phyloP scores from a whole-genome alignment of 2,113 vertebrate species.

The Clupea harengus region DNA sequence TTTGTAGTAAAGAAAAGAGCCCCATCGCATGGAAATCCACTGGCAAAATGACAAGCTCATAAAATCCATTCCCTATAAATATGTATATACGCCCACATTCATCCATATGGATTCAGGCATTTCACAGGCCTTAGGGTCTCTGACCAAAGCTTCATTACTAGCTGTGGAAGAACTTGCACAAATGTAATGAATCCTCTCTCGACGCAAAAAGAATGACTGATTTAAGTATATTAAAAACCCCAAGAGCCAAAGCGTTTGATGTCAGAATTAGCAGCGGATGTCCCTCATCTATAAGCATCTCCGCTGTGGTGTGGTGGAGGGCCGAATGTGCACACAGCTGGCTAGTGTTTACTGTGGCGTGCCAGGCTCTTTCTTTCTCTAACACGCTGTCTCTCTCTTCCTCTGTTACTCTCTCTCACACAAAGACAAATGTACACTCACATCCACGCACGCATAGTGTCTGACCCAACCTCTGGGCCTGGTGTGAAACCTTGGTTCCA shows the following conservation, averaged over 20 bases:
- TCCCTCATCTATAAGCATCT: conserved; percentile 10
- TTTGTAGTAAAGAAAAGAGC: not conserved
- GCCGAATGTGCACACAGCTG: conserved; percentile 45
- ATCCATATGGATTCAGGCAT: conserved; percentile 15
- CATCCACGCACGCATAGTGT: not conserved
- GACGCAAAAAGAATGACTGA: conserved; percentile 1
- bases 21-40: not conserved
- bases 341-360: conserved; percentile 63
- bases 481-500: not conserved
- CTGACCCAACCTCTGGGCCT: not conserved
- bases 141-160: not conserved
- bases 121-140: not conserved
- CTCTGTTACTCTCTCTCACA: not conserved
- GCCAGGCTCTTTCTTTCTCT: conserved; percentile 37
- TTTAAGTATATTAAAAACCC: not conserved
- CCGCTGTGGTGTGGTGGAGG: not conserved
- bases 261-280: conserved; percentile 11
- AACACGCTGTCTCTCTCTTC: not conserved
- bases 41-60: conserved; percentile 18
- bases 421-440: not conserved
- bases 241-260: not conserved
- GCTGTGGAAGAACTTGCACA: not conserved
- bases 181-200: not conserved
- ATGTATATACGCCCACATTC: not conserved
- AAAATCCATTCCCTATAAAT: not conserved